phyloP scores from a whole-genome alignment of 2,797 vertebrate genomes.

The Bufotes viridis region DNA sequence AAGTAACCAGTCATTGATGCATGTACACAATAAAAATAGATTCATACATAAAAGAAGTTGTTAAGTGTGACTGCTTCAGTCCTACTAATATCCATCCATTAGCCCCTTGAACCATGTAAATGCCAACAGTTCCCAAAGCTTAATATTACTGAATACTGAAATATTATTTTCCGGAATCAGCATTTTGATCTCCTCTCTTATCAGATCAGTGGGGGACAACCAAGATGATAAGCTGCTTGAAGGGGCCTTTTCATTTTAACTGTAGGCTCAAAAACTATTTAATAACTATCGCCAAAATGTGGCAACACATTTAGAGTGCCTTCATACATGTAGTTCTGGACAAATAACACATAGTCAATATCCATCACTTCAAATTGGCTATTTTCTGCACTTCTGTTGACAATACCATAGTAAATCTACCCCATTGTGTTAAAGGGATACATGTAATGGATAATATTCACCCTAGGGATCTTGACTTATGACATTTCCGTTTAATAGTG shows the following conservation, averaged over 20 bases:
- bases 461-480: neutral
- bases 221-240: too few relatives aligned
- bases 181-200: too few relatives aligned
- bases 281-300: neutral
- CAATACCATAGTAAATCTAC: slow-evolving; percentile 4
- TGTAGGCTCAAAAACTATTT: too few relatives aligned
- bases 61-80: neutral
- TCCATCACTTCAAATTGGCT: neutral
- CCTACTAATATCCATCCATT: neutral
- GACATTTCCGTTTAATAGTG: neutral
- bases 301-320: neutral
- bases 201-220: too few relatives aligned
- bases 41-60: neutral
- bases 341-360: neutral
- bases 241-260: too few relatives aligned
- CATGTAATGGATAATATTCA: neutral
- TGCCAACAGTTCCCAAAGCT: neutral
- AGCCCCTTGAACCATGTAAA: neutral
- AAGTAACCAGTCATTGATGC: neutral
- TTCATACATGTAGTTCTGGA: neutral
- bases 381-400: neutral
- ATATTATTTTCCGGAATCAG: neutral
- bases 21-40: neutral
- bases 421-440: neutral
- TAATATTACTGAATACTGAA: neutral